These are phyloP conservation scores for Campylomormyrus numenius DNA, from an alignment of 2,113 vertebrate species.

Conservation along the genomic window DNA sequence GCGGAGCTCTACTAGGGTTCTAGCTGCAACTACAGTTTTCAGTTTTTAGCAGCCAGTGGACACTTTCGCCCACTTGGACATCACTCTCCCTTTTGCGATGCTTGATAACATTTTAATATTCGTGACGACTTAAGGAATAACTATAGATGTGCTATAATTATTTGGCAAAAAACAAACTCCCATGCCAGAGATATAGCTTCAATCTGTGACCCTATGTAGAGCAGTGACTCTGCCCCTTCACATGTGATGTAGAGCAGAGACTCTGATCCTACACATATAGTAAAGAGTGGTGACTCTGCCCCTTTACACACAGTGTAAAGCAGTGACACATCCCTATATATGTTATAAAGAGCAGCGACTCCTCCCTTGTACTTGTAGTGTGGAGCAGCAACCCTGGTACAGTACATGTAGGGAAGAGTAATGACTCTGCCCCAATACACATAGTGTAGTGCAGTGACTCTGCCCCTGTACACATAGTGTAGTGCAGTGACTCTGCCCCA, in stretches of 20 bases:
- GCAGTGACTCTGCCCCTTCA: not conserved
- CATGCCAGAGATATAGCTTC: conserved; percentile 14
- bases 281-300: conserved; percentile 1
- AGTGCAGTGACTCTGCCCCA: not conserved
- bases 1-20: not conserved
- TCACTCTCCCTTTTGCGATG: conserved; percentile 33
- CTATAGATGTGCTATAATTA: conserved; percentile 23
- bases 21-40: conserved; percentile 18
- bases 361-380: not conserved
- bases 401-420: not conserved
- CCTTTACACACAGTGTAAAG: not conserved
- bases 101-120: conserved; percentile 36
- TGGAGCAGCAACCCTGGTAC: not conserved
- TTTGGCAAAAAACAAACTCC: conserved; percentile 33
- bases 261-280: conserved; percentile 17
- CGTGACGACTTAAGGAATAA: conserved; percentile 29
- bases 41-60: conserved; percentile 41
- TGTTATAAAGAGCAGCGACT: not conserved
- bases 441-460: not conserved
- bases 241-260: not conserved
- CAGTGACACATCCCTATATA: not conserved
- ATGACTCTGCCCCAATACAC: not conserved
- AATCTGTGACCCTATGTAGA: not conserved
- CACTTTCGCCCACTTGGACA: conserved; percentile 20
- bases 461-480: not conserved